Conservation (phyloP, 2,888 invertebrate genomes). For the Brachypterus glaber region DNA sequence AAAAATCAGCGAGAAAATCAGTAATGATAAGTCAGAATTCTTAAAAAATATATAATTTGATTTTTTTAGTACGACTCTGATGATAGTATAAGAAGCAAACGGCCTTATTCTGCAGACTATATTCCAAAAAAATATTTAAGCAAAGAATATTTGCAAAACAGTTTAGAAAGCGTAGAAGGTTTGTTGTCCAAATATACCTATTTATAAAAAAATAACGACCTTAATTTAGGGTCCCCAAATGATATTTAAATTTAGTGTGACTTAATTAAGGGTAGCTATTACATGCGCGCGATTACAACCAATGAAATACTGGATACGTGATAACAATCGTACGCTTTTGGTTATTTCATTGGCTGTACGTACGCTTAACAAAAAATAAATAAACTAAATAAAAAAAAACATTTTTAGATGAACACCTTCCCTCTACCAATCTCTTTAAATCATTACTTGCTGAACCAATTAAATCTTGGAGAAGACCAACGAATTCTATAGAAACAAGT, state of each 20-base stretch:
- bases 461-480: constrained; percentile 26
- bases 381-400: background rate
- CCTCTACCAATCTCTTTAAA: constrained; percentile 31
- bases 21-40: too few relatives aligned
- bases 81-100: constrained; percentile 18
- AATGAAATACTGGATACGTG: too few relatives aligned
- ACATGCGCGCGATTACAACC: too few relatives aligned
- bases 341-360: too few relatives aligned
- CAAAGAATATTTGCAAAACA: constrained; percentile 21
- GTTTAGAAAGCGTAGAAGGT: constrained; percentile 30
- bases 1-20: too few relatives aligned
- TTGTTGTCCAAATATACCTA: constrained; percentile 8
- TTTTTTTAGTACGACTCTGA: constrained; percentile 24
- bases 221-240: too few relatives aligned
- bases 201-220: too few relatives aligned
- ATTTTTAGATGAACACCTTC: constrained; percentile 26
- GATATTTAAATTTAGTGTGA: too few relatives aligned
- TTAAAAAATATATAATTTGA: background rate
- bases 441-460: constrained; percentile 32
- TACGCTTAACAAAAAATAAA: too few relatives aligned
- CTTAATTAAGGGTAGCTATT: too few relatives aligned
- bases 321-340: too few relatives aligned
- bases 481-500: constrained; percentile 12
- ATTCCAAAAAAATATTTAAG: constrained; percentile 22
- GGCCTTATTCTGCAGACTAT: constrained; percentile 34